Conservation (phyloP, 2,888 invertebrate species). For the Alcis repandata region DNA sequence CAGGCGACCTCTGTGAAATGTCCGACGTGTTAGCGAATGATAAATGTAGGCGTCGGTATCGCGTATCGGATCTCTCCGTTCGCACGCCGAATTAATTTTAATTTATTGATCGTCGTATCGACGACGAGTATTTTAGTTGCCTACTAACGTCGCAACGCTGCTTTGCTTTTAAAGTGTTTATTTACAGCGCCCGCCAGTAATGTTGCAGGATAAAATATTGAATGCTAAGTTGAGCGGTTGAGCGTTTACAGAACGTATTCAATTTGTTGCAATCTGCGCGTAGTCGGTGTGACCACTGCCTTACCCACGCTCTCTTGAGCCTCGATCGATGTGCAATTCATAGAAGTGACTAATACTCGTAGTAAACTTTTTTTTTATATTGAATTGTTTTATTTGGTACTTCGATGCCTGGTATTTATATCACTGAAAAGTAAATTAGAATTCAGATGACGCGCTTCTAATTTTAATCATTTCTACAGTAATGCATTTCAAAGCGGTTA, state of each 20-base stretch:
- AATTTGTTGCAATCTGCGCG: constrained; percentile 28
- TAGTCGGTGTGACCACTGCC: constrained; percentile 18
- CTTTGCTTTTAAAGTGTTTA: constrained; percentile 75
- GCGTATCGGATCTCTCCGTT: constrained; percentile 85
- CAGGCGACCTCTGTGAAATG: constrained; percentile 77
- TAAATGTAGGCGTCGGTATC: constrained; percentile 86
- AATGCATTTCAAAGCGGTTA: constrained; percentile 47
- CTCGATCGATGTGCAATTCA: background rate
- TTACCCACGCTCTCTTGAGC: constrained; percentile 7
- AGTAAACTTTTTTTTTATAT: background rate
- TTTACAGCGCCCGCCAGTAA: constrained; percentile 62
- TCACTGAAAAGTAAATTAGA: constrained; percentile 19
- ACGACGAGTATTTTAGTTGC: constrained; percentile 83
- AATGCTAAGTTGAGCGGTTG: constrained; percentile 40
- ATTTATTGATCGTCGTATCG: constrained; percentile 86
- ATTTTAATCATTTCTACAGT: constrained; percentile 42
- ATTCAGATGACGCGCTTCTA: constrained; percentile 22
- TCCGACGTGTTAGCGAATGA: constrained; percentile 86
- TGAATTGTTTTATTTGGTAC: background rate
- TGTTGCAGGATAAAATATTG: constrained; percentile 55
- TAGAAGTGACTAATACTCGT: background rate
- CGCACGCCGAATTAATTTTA: constrained; percentile 87
- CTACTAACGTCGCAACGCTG: constrained; percentile 74
- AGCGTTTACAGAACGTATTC: constrained; percentile 38
- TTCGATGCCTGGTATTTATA: no score